Percentiles rank a stretch among this genome's conserved stretches.
Conservation (phyloP, 2,797 vertebrate genomes). For the Oryzias dopingdopingensis region DNA sequence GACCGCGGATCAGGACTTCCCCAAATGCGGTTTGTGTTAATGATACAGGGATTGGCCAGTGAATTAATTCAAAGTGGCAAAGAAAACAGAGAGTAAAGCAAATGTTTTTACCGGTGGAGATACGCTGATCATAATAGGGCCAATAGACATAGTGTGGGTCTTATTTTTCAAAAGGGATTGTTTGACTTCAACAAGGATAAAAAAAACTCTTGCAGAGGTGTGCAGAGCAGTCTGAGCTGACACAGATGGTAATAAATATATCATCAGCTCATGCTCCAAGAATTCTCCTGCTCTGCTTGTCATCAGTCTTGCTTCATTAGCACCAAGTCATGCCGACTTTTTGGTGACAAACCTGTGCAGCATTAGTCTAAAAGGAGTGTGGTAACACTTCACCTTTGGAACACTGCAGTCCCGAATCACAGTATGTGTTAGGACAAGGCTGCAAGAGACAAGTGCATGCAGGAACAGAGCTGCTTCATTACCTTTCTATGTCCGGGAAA, state of each 20-base stretch:
- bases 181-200: not conserved
- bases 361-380: constrained; percentile 14
- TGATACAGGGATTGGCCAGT: constrained; percentile 37
- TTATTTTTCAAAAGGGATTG: not conserved
- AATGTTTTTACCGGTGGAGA: not conserved
- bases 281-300: constrained; percentile 16
- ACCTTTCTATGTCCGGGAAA: constrained; percentile 9
- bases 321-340: constrained; percentile 21
- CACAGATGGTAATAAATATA: constrained; percentile 1
- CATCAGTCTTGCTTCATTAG: constrained; percentile 20
- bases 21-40: constrained; percentile 32
- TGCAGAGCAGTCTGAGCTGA: not conserved
- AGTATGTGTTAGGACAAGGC: constrained; percentile 11
- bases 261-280: constrained; percentile 11
- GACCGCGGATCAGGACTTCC: constrained; percentile 52
- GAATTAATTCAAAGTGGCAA: constrained; percentile 28
- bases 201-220: not conserved
- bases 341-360: constrained; percentile 15
- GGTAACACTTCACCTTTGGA: constrained; percentile 32
- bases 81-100: constrained; percentile 9
- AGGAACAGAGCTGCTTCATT: constrained; percentile 23
- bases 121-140: not conserved
- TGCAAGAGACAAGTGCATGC: constrained; percentile 26
- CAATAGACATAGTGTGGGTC: not conserved
- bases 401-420: constrained; percentile 7